phyloP scores from a whole-genome alignment of 2,888 invertebrate genomes.

The Eueremaeus valkanovi region DNA sequence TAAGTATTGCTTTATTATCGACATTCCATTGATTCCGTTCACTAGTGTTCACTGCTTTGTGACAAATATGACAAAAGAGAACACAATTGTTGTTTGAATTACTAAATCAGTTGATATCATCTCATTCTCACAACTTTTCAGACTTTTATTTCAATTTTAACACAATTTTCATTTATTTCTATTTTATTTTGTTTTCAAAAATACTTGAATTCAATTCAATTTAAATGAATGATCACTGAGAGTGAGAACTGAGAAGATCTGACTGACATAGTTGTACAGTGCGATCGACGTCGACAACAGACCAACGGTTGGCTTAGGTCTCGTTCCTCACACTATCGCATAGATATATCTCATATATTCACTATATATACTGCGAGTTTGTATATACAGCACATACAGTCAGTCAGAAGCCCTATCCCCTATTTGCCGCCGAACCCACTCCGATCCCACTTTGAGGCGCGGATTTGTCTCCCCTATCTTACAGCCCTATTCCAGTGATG shows the following conservation, averaged over 20 bases:
- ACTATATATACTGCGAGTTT: neutral
- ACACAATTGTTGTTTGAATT: neutral
- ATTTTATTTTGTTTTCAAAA: too few relatives aligned
- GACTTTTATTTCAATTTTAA: too few relatives aligned
- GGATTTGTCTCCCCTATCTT: conserved; percentile 1
- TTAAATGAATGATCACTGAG: neutral
- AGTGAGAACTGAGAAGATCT: neutral
- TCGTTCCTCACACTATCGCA: neutral
- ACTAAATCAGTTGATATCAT: conserved; percentile 3
- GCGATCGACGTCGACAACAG: neutral
- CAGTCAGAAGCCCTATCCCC: conserved; percentile 24
- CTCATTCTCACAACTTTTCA: neutral
- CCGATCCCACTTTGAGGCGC: conserved; percentile 27
- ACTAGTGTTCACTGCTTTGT: too few relatives aligned
- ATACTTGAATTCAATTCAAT: neutral
- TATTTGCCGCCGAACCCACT: conserved; percentile 19
- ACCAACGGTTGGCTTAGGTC: conserved; percentile 21
- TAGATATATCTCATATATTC: too few relatives aligned
- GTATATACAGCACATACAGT: neutral
- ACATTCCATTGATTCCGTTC: neutral
- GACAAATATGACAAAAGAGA: neutral
- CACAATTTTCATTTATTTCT: too few relatives aligned
- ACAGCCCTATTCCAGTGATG: neutral
- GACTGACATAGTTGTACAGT: neutral
- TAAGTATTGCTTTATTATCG: neutral